Base-by-base conservation (phyloP, 2,888 invertebrate species). In the Amiota communis region DNA sequence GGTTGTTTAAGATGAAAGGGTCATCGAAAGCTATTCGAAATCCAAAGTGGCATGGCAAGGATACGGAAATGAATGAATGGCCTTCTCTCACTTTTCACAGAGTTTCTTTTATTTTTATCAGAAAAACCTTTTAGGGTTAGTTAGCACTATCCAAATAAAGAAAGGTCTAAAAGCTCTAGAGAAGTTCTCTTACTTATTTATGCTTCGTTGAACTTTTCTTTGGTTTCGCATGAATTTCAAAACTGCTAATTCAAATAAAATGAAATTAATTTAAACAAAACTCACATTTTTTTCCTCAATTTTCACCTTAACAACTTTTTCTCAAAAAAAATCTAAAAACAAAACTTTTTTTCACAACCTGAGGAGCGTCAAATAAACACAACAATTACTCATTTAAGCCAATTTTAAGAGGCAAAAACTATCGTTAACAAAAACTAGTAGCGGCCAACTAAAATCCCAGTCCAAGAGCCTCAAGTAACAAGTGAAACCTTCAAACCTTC, bases 361-460 rank as follows among this genome's bases (percentile, higher is more conserved):
- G 6, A 59, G 20, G 20, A 13, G 59, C 59, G 15, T 15, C 47
- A 64, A 64, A 64, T 64, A 17, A n/a, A 47, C 46, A 47, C 47
- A 47, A 64, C 64, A 64, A 64, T 65, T 65, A 49, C 17, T 48
- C 49, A 65, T 20, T 65, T 49, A 20, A 59, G 17, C n/a, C 49
- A 65, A 15, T 17, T 65, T 17, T 17, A 11, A 48, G 36, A 15
- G 49, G 46, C 9, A 13, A 46, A 36, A 4, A 63, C 12, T 36
- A 13, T 63, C 13, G n/a, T 49, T 49, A 48, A 49, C 8, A 47
- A 47, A n/a, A 48, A 65, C 47, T 8, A 23, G 17, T 11, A 15
- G 4, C 13, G 8, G 1, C 23, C 36, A 36, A 36, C 36, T 53
- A 47, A 64, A 64, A 47, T 46, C 23, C 6, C 46, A 65, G 15